Conservation (phyloP, 2,113 vertebrate species). For the Rhea pennata region DNA sequence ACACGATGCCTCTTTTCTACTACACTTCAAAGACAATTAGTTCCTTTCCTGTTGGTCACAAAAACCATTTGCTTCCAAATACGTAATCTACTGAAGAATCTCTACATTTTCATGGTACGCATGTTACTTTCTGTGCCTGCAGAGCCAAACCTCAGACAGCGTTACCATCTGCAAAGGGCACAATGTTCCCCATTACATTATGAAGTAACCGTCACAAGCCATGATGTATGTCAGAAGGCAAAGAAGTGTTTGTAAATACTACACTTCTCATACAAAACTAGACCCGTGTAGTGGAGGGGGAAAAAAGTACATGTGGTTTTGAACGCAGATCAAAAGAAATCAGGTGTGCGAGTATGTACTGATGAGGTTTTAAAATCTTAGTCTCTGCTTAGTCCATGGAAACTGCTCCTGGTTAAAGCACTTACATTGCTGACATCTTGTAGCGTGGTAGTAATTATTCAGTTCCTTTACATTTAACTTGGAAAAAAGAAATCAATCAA, state of each 20-base stretch:
- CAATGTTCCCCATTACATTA: accelerated
- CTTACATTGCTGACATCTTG: slow-evolving; percentile 51
- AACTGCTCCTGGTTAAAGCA: slow-evolving; percentile 55
- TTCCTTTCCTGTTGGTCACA: neutral
- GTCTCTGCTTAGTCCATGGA: slow-evolving; percentile 25
- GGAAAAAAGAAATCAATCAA: slow-evolving; percentile 40
- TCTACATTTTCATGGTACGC: neutral
- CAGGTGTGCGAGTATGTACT: neutral
- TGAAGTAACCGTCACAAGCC: accelerated
- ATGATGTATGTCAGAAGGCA: neutral
- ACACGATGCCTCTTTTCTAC: neutral
- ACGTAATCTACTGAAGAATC: neutral
- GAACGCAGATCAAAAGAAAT: slow-evolving; percentile 12
- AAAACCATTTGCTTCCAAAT: neutral
- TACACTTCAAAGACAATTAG: neutral
- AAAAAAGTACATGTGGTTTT: neutral
- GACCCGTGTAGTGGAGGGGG: neutral
- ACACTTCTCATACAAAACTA: neutral
- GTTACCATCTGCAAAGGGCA: neutral
- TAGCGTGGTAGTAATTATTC: slow-evolving; percentile 64
- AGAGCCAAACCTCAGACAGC: neutral
- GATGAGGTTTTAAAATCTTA: neutral
- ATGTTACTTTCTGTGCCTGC: neutral
- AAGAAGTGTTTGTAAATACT: neutral
- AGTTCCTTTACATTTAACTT: slow-evolving; percentile 70